A percentile compares a stretch with the other conserved stretches of the same genome.
These are phyloP conservation scores for Otis tarda DNA, from an alignment of 2,113 vertebrate species.

Conservation along the genomic window DNA sequence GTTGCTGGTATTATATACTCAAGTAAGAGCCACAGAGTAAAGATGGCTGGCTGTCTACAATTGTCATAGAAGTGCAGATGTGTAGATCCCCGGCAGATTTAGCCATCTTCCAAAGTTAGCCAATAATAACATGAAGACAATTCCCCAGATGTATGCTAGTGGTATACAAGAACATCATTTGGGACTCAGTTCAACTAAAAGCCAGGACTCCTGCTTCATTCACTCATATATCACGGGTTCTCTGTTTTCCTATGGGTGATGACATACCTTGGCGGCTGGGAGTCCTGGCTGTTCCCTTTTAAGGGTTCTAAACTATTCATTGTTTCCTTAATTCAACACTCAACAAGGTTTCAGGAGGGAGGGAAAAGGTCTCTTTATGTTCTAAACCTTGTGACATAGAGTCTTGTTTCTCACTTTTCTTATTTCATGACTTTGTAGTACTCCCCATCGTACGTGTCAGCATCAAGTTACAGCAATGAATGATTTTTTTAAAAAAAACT, in stretches of 20 bases:
- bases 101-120: background rate
- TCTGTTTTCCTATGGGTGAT: background rate
- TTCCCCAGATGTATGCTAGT: background rate
- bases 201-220: background rate
- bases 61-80: background rate
- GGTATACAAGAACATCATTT: background rate
- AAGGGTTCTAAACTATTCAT: background rate
- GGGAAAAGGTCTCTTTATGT: accelerated
- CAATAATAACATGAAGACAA: background rate
- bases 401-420: background rate
- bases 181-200: background rate
- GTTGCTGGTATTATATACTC: background rate
- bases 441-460: background rate
- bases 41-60: background rate
- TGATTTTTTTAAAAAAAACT: background rate
- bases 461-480: background rate
- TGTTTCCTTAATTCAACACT: background rate
- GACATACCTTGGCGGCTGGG: background rate
- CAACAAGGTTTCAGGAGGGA: background rate
- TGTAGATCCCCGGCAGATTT: background rate
- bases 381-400: background rate
- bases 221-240: background rate
- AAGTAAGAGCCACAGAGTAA: background rate
- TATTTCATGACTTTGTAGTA: background rate
- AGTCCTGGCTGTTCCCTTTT: background rate